Evolutionary conservation across 2,888 invertebrate species (phyloP).

Genomic region (Papilio protenor): DNA sequence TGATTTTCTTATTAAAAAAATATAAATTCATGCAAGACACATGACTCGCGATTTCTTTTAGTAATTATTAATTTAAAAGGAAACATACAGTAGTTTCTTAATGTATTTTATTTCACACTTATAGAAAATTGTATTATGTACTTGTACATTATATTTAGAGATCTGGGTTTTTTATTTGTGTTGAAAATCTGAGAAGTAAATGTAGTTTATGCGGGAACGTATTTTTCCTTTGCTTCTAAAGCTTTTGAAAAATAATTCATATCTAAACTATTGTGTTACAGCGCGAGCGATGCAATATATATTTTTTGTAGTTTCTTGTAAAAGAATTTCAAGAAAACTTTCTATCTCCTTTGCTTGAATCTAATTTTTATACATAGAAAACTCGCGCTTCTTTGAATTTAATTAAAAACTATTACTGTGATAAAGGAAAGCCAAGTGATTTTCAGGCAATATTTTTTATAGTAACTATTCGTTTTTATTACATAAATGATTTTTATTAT

Average conservation of each 20-base stretch:
- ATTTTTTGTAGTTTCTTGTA: neutral
- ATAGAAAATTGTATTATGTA: neutral
- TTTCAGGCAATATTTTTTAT: too few relatives aligned
- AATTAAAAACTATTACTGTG: neutral
- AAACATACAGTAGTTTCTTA: neutral
- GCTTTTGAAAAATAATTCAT: constrained; percentile 19
- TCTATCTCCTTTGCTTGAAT: neutral
- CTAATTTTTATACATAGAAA: neutral
- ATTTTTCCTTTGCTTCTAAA: constrained; percentile 9
- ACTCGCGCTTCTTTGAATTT: neutral
- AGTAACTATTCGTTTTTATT: too few relatives aligned
- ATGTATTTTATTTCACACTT: neutral
- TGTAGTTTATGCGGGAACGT: neutral
- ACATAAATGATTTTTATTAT: too few relatives aligned
- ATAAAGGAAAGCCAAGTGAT: neutral
- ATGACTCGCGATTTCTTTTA: too few relatives aligned
- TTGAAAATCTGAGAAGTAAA: neutral
- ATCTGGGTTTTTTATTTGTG: neutral
- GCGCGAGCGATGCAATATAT: neutral
- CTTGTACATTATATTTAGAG: neutral
- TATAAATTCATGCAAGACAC: too few relatives aligned
- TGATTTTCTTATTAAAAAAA: neutral
- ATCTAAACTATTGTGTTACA: constrained; percentile 17
- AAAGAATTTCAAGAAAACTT: neutral
- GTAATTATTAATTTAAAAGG: too few relatives aligned